Evolutionary conservation across 2,888 invertebrate species (phyloP), one percentile per base, ranked within the genome.

Genomic region (Hirtodrosophila alboralis): DNA sequence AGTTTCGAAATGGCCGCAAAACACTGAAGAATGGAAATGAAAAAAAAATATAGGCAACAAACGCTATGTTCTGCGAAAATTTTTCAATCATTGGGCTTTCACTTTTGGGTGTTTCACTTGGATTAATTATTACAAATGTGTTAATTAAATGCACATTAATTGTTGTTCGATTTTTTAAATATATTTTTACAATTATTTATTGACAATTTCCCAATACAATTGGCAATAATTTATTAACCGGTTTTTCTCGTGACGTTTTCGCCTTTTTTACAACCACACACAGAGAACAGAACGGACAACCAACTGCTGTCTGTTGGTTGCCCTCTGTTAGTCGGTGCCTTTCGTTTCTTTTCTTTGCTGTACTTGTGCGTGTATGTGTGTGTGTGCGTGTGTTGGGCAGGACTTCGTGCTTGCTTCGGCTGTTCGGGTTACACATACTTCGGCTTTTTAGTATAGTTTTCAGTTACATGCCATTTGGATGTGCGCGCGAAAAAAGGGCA

Each of bases 151-250:
- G 12, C 47, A 67, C 70, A 59, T 13, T 44, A 30, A 9, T 41
- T 14, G 13, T n/a, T 14, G 28, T 48, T 65, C 18, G 31, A 66
- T 56, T 40, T 71, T 67, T 53, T 18, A 18, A 65, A 37, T 16
- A 37, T 43, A 49, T 63, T 74, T 52, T 53, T 68, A 54, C 68
- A 80, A 57, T 68, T 84, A 78, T 80, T 84, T 84, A 84, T 66
- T 72, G 53, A 61, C 59, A 41, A 65, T 74, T 69, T 74, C 44
- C 61, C 63, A 70, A 80, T 62, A 64, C 67, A 80, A 85, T 77
- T 85, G 75, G 73, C 84, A 86, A 84, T 84, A 87, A 87, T 86
- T 88, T 88, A 86, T 87, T 87, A 88, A 88, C 88, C 88, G 88
- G 88, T 88, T 89, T 80, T 86, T 75, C 78, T 77, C 73, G 81